A percentile compares a stretch with the other conserved stretches of the same genome.
These are phyloP conservation scores for Charanyca ferruginea DNA, from an alignment of 2,888 invertebrate species.

Conservation along the genomic window DNA sequence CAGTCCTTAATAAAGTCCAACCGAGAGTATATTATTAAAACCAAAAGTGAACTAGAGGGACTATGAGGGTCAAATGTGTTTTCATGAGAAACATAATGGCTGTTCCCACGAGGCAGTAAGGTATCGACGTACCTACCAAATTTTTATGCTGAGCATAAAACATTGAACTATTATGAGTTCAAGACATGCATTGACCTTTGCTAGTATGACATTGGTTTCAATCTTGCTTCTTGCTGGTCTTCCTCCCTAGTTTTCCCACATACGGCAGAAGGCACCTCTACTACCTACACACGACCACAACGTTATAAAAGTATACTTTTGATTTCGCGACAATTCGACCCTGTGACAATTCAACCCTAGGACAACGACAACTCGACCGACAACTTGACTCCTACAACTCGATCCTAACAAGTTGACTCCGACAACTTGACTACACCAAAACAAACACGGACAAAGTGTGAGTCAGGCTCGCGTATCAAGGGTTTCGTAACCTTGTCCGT, in stretches of 20 bases:
- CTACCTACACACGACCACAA: too few species aligned
- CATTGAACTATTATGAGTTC: constrained; percentile 44
- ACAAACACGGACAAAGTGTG: too few species aligned
- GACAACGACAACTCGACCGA: not conserved
- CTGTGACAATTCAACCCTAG: not conserved
- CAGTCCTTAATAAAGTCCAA: not conserved
- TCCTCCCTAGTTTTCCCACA: constrained; percentile 14
- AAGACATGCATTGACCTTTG: constrained; percentile 49
- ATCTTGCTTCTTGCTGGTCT: constrained; percentile 15
- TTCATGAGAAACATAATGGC: constrained; percentile 23
- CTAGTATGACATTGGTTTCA: constrained; percentile 20
- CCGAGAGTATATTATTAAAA: constrained; percentile 13
- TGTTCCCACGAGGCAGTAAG: constrained; percentile 26
- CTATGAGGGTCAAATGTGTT: constrained; percentile 7
- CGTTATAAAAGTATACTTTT: not conserved
- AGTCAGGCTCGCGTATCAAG: too few species aligned
- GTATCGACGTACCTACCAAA: constrained; percentile 20
- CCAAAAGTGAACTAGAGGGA: constrained; percentile 13
- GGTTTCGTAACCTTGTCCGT: too few species aligned
- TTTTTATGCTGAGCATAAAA: constrained; percentile 20
- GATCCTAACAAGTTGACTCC: too few species aligned
- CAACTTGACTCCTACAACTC: too few species aligned
- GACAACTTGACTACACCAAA: too few species aligned
- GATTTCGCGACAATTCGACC: not conserved
- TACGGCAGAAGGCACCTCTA: not conserved